These are phyloP conservation scores for Crax fasciolata DNA, from an alignment of 2,797 vertebrate genomes.

Conservation along the genomic window DNA sequence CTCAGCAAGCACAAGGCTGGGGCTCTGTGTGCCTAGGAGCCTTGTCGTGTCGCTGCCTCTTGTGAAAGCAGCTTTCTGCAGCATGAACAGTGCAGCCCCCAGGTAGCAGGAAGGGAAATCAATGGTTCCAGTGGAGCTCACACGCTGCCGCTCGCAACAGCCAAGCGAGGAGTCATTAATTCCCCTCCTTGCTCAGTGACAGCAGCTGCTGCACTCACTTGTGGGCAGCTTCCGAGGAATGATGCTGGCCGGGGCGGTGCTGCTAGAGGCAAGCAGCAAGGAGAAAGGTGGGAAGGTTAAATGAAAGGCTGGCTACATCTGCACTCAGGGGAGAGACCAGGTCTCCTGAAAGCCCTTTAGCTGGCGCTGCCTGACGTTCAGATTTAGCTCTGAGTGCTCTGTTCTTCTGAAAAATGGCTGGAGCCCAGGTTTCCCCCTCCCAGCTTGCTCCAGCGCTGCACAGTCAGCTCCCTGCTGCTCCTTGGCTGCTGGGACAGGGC, in stretches of 20 bases:
- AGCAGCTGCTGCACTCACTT: constrained; percentile 27
- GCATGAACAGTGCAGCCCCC: constrained; percentile 56
- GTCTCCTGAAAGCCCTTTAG: neutral
- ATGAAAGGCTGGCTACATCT: neutral
- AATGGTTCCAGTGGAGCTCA: constrained; percentile 59
- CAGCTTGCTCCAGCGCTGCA: neutral
- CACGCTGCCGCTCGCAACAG: neutral
- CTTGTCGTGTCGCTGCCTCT: constrained; percentile 22
- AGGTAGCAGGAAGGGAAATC: constrained; percentile 64
- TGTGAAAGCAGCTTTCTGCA: constrained; percentile 47
- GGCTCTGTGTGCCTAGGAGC: constrained; percentile 34
- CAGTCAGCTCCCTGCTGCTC: neutral
- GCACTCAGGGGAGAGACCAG: neutral
- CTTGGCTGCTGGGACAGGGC: neutral
- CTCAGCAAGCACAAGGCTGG: constrained; percentile 43
- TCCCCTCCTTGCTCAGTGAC: constrained; percentile 58
- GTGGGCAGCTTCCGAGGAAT: constrained; percentile 23
- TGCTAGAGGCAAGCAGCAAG: neutral
- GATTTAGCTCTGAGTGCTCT: neutral
- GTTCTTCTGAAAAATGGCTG: neutral
- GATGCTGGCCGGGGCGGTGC: neutral
- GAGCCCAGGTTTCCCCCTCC: neutral
- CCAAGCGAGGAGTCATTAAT: constrained; percentile 62
- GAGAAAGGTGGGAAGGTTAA: constrained; percentile 45
- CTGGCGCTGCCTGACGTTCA: neutral